phyloP scores from a whole-genome alignment of 1,140 invertebrate genomes.

The Polypedilum pembai region DNA sequence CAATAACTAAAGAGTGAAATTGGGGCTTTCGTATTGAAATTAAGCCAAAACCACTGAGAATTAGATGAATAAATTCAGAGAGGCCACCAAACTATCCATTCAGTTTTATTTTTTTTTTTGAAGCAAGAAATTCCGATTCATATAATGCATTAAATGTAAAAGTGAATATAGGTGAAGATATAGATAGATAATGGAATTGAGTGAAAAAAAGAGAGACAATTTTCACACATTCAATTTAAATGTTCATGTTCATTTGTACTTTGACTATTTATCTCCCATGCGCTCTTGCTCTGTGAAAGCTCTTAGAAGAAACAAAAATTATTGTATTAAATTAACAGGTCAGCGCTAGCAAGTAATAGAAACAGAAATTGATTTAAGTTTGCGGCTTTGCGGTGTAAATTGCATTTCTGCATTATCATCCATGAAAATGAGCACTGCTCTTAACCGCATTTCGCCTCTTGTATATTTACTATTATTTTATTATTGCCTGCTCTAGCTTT shows the following conservation, averaged over 20 bases:
- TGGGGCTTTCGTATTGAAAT: neutral
- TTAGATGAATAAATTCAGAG: neutral
- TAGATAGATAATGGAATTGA: no score
- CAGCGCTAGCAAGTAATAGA: neutral
- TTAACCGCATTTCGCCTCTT: neutral
- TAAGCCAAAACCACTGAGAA: neutral
- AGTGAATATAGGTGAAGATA: neutral
- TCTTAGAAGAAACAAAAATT: neutral
- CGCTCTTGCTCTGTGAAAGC: neutral
- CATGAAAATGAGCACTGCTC: neutral
- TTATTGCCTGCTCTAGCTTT: no score
- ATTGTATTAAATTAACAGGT: neutral
- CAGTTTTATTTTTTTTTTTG: neutral
- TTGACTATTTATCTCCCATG: no score
- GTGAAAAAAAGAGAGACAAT: neutral
- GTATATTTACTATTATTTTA: neutral
- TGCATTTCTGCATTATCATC: constrained; percentile 8
- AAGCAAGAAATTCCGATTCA: neutral
- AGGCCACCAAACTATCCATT: neutral
- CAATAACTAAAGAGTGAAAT: neutral
- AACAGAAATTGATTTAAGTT: neutral
- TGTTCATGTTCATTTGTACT: neutral
- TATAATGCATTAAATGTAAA: neutral
- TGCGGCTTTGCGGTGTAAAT: neutral
- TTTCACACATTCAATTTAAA: neutral